A percentile compares a stretch with the other conserved stretches of the same genome.
Evolutionary conservation across 1,140 invertebrate genomes (phyloP).

Genomic region (Caerostris darwini): DNA sequence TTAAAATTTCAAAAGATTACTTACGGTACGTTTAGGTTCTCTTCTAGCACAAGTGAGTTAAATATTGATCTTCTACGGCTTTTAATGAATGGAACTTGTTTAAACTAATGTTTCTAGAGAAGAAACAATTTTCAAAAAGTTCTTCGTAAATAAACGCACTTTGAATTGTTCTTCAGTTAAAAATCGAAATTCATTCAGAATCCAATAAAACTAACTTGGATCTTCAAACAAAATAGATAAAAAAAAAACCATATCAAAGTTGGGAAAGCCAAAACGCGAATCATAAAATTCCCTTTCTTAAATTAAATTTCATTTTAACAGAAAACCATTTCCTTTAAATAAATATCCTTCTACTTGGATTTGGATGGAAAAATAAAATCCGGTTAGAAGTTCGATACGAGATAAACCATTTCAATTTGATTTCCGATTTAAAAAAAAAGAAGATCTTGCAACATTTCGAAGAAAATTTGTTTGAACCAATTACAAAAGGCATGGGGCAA

Average conservation of each 20-base stretch:
- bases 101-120: too few species aligned
- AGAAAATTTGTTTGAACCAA: conserved; percentile 6
- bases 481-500: neutral
- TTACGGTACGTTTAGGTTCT: too few species aligned
- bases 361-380: neutral
- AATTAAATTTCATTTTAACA: neutral
- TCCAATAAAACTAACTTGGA: too few species aligned
- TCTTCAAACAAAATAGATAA: neutral
- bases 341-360: neutral
- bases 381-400: neutral
- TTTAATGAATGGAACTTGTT: too few species aligned
- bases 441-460: neutral
- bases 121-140: too few species aligned
- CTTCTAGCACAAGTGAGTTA: too few species aligned
- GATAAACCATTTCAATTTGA: neutral
- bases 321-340: neutral
- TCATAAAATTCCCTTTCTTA: neutral
- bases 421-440: neutral
- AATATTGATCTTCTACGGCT: too few species aligned
- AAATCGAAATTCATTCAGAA: too few species aligned
- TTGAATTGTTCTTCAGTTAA: too few species aligned
- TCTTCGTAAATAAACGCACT: too few species aligned
- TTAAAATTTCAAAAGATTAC: too few species aligned
- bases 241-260: neutral
- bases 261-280: neutral